Percentiles rank a stretch among this genome's conserved stretches.
phyloP scores from a whole-genome alignment of 2,113 vertebrate species.

The Arothron firmamentum region DNA sequence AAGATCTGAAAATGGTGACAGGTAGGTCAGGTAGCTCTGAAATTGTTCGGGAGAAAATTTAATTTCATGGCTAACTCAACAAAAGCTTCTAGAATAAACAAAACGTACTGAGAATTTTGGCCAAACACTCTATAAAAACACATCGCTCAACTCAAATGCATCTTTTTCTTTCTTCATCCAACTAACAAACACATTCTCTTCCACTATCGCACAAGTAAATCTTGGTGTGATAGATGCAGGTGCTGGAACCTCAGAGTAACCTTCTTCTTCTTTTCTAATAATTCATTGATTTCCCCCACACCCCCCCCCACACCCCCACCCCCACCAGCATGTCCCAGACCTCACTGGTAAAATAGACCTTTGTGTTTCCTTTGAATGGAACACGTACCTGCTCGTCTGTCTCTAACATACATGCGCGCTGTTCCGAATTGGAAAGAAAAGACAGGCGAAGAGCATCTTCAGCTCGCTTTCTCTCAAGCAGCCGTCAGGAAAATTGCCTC shows the following conservation, averaged over 20 bases:
- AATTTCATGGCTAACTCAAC: too few relatives aligned
- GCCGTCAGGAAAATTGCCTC: conserved; percentile 46
- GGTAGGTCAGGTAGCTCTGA: too few relatives aligned
- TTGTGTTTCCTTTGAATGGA: conserved; percentile 21
- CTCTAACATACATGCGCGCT: background rate
- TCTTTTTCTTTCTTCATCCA: conserved; percentile 3
- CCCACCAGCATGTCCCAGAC: conserved; percentile 3
- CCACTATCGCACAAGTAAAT: conserved; percentile 2
- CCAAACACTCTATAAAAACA: background rate
- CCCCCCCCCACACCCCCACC: too few relatives aligned
- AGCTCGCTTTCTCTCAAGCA: conserved; percentile 26
- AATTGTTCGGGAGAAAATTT: too few relatives aligned
- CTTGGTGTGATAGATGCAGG: conserved; percentile 7
- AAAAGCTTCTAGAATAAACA: too few relatives aligned
- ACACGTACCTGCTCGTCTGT: conserved; percentile 8
- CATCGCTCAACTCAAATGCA: background rate
- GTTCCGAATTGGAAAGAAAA: conserved; percentile 20
- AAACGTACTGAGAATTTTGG: too few relatives aligned
- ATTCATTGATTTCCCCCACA: conserved; percentile 47
- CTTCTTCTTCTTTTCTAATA: conserved; percentile 22
- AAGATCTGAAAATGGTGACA: too few relatives aligned
- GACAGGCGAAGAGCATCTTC: conserved; percentile 30
- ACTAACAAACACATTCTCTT: background rate
- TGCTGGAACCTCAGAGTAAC: conserved; percentile 7
- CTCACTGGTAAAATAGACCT: conserved; percentile 12